Evolutionary conservation across 1,140 invertebrate genomes (phyloP), one percentile per base, ranked within the genome.

Genomic region (Pseudachorutes palmiensis): DNA sequence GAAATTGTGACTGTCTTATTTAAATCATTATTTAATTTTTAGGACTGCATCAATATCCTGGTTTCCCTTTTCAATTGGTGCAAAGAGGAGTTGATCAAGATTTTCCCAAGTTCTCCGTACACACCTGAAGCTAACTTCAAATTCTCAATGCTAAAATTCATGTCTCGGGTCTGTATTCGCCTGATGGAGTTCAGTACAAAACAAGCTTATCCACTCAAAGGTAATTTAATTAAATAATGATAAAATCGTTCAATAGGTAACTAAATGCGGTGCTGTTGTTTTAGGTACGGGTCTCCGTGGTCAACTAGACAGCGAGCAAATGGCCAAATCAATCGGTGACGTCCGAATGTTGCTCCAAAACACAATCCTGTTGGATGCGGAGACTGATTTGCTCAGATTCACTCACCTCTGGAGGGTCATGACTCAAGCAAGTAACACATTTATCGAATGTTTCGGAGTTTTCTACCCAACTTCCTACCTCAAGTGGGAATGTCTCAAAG

Each of bases 391-490:
- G 48, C 64, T 48, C 24, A 65, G 29, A n/a, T 36, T 55, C 36
- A 57, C 60, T n/a, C 33, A 70, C 24, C 55, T 36, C 29, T 32
- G 22, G 62, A 28, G 29, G 31, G 49, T 62, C 2, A 70, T 60
- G 32, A 12, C 14, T 41, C 24, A 24, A 63, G 61, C 33, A 71
- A 62, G 66, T 74, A 83, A 86, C 62, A 94, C 92, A 12, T 94
- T 96, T 77, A 88, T 92, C 1, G 81, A 87, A 1, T 96, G 94
- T 78, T 97, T 94, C 76, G 92, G 97, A 79, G 92, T 92, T 0
- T 97, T 97, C 80, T 97, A 95, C 80, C 94, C 95, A 0, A 97
- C 92, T 0, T 89, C 90, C 0, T 87, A 86, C 65, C 80, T 97
- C 24, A 97, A 97, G 77, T 97, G 94, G 94, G 87, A 87, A 65